A percentile compares a stretch with the other conserved stretches of the same genome.
phyloP scores from a whole-genome alignment of 2,113 vertebrate genomes.

The Petaurus breviceps region DNA sequence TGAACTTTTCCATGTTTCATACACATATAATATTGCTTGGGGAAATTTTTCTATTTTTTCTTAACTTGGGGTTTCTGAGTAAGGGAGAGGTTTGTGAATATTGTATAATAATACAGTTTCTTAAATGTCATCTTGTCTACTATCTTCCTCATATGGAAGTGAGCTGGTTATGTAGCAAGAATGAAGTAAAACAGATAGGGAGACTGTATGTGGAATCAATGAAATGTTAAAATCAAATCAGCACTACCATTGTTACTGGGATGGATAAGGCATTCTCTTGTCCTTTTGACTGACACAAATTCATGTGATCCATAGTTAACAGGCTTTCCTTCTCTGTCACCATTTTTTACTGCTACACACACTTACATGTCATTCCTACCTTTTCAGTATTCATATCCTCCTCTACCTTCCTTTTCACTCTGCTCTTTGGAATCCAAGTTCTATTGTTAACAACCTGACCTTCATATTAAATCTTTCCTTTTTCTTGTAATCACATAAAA shows the following conservation, averaged over 20 bases:
- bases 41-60: background rate
- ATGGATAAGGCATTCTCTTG: background rate
- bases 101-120: background rate
- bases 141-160: background rate
- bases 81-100: background rate
- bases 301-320: background rate
- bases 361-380: background rate
- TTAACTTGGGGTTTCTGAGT: background rate
- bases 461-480: background rate
- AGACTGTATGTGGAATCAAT: background rate
- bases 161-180: background rate
- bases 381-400: background rate
- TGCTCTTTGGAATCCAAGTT: background rate
- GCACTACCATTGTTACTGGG: background rate
- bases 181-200: background rate
- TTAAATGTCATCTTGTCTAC: background rate
- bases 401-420: background rate
- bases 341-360: background rate
- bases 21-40: background rate
- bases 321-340: background rate
- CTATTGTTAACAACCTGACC: background rate
- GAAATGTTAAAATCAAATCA: background rate
- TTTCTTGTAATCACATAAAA: background rate
- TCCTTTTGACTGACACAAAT: background rate
- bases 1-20: background rate